A percentile compares a stretch with the other conserved stretches of the same genome.
Evolutionary conservation across 2,888 invertebrate genomes (phyloP).

Genomic region (Nomada fucata): DNA sequence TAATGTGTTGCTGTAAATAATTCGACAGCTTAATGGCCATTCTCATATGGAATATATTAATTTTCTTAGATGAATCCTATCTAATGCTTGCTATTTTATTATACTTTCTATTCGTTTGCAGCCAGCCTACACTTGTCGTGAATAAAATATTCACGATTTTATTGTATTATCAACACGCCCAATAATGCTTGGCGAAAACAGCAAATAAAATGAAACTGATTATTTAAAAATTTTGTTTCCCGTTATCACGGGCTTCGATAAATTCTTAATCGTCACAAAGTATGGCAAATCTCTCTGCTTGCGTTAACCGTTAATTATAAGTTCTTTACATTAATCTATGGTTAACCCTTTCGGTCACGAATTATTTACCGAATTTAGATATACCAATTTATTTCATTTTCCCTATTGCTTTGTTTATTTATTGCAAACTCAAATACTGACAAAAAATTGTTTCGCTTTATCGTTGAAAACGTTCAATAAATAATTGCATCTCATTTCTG

Average conservation of each 20-base stretch:
- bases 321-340: background rate
- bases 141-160: background rate
- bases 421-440: no score
- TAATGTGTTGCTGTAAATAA: no score
- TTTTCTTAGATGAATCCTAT: no score
- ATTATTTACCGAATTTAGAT: no score
- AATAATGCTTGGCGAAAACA: background rate
- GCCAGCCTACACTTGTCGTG: background rate
- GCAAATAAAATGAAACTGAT: slow-evolving; percentile 3
- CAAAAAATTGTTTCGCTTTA: background rate
- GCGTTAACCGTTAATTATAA: background rate
- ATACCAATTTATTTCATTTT: no score
- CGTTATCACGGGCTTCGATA: slow-evolving; percentile 10
- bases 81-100: no score
- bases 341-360: no score
- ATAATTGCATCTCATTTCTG: background rate
- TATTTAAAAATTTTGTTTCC: slow-evolving; percentile 5
- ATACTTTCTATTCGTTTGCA: background rate
- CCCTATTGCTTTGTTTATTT: no score
- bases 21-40: no score
- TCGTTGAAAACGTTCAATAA: background rate
- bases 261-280: slow-evolving; percentile 1
- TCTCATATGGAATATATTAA: no score
- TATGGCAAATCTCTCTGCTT: background rate
- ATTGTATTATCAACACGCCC: background rate